These are phyloP conservation scores for Geopemphigus sp. DNA, from an alignment of 1,140 invertebrate species.

Conservation along the genomic window DNA sequence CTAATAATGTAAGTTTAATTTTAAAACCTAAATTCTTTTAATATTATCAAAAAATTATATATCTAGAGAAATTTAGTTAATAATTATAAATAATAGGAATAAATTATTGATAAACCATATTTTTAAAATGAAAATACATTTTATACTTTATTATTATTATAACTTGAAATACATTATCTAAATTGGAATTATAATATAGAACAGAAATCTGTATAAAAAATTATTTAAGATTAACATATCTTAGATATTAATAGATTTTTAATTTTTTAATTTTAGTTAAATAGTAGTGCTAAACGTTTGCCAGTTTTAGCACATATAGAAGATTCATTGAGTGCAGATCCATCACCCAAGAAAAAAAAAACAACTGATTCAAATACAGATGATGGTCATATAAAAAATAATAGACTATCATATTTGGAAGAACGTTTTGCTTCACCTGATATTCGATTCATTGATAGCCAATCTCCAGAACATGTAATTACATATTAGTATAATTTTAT, in stretches of 20 bases:
- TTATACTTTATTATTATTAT: too few species aligned
- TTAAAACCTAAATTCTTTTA: neutral
- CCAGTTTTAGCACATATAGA: conserved; percentile 53
- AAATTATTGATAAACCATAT: too few species aligned
- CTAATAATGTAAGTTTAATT: conserved; percentile 26
- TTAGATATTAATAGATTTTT: neutral
- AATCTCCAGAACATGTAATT: conserved; percentile 58
- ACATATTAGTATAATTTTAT: neutral
- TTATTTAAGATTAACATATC: too few species aligned
- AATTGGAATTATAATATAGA: too few species aligned
- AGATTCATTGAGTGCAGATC: conserved; percentile 53
- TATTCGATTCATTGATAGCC: conserved; percentile 61
- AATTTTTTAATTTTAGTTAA: conserved; percentile 1
- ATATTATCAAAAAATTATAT: neutral
- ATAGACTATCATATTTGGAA: conserved; percentile 59
- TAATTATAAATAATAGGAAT: too few species aligned
- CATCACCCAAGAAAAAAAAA: conserved; percentile 55
- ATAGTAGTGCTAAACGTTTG: conserved; percentile 51
- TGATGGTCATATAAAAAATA: conserved; percentile 48
- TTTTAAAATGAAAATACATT: too few species aligned
- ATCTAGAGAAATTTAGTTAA: too few species aligned
- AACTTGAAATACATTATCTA: too few species aligned
- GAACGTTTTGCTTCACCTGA: conserved; percentile 60
- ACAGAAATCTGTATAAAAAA: too few species aligned
- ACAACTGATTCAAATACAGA: conserved; percentile 50